phyloP scores from a whole-genome alignment of 2,888 invertebrate genomes.

The Macrophya annulata region DNA sequence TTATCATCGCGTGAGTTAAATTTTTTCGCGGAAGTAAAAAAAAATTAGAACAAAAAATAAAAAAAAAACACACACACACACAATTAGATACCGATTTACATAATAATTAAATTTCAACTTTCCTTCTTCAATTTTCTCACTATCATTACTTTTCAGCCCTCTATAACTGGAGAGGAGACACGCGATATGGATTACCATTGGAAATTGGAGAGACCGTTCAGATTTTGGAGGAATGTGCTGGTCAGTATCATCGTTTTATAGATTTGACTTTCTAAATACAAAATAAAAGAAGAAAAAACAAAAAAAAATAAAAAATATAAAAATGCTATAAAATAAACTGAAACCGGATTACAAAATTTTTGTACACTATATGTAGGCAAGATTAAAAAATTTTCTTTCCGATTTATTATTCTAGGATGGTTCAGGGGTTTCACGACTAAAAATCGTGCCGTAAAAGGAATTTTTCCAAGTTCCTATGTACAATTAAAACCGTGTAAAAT shows the following conservation, averaged over 20 bases:
- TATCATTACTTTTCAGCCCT: conserved; percentile 85
- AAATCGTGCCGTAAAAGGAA: conserved; percentile 85
- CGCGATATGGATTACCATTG: conserved; percentile 89
- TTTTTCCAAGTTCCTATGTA: conserved; percentile 92
- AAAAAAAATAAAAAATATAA: too few relatives aligned
- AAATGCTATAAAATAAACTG: conserved; percentile 8
- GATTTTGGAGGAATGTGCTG: conserved; percentile 94
- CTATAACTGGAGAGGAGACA: conserved; percentile 94
- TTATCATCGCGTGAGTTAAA: not conserved
- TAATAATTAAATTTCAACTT: conserved; percentile 78
- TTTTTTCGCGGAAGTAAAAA: not conserved
- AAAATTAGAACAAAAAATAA: not conserved
- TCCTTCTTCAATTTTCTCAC: conserved; percentile 14
- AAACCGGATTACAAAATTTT: conserved; percentile 47
- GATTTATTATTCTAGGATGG: conserved; percentile 84
- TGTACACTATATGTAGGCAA: not conserved
- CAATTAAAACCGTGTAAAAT: conserved; percentile 89
- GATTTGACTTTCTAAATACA: not conserved
- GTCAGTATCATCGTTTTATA: conserved; percentile 78
- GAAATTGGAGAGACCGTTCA: conserved; percentile 97
- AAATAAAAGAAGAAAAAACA: not conserved
- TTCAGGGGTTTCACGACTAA: conserved; percentile 93
- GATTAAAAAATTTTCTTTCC: not conserved
- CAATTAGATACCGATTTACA: not conserved
- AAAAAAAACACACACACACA: too few relatives aligned